Evolutionary conservation across 1,140 invertebrate species (phyloP), one percentile per base, ranked within the genome.

Genomic region (Dysdera silvatica): DNA sequence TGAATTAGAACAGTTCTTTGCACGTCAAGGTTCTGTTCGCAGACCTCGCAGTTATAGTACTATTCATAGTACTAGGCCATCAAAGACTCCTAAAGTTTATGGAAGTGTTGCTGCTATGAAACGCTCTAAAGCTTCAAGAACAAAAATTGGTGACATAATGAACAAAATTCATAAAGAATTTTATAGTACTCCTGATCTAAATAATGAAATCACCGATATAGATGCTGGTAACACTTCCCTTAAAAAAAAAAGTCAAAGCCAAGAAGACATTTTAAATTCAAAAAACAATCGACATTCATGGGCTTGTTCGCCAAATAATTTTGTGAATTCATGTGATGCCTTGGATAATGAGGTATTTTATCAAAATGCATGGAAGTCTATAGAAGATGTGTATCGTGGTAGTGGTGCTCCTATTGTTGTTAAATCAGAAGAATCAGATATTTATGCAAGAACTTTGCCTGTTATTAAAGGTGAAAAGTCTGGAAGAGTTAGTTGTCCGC

Each of bases 61-160:
- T 37, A 48, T 35, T 29, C 60, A 24, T 20, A 55, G 43, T 23
- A 45, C 58, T 41, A 20, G 41, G 33, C n/a, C 40, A 14, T n/a
- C 32, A 28, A 82, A 83, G 70, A 82, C 82, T 28, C 79, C 82
- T 2, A 80, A 86, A 69, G 91, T 95, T 26, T 95, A 95, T 77
- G 88, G 89, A 43, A 95, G 91, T 74, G 91, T 95, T 49, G 89
- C 91, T 0, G 91, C 95, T 76, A 95, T 95, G 91, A 95, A 95
- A 77, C 82, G 88, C 32, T 82, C 81, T 67, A 75, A 83, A 80
- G 66, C 56, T 47, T 67, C 59, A 55, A 52, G 56, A 68, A 43
- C 60, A 40, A 61, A 65, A 61, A 26, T 68, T 45, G 31, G 33
- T 41, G 53, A 64, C 31, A 23, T 28, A 40, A 69, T 55, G 23